A percentile compares a stretch with the other conserved stretches of the same genome.
Conservation (phyloP, 2,888 invertebrate species). For the Agonopterix subpropinquella region DNA sequence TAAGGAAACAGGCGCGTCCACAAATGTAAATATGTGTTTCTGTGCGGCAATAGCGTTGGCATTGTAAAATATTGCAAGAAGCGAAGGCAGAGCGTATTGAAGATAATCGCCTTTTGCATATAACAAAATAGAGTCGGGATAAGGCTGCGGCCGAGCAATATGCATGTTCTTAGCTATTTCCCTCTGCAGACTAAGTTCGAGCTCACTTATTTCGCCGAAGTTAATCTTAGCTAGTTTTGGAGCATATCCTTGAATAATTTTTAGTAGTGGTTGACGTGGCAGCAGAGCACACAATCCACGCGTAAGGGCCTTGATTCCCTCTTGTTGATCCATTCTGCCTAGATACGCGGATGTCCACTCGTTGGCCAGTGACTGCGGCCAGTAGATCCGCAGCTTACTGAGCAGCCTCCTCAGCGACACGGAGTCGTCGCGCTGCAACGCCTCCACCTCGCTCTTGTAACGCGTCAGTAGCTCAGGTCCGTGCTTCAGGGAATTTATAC, state of each 20-base stretch:
- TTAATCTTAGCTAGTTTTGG: conserved; percentile 39
- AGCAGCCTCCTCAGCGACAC: conserved; percentile 27
- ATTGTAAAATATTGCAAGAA: conserved; percentile 39
- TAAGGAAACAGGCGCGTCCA: conserved; percentile 36
- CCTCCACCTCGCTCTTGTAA: conserved; percentile 24
- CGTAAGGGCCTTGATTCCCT: conserved; percentile 30
- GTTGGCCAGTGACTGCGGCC: conserved; percentile 34
- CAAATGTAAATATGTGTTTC: conserved; percentile 26
- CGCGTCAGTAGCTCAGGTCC: conserved; percentile 34
- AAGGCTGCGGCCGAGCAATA: conserved; percentile 39
- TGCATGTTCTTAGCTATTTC: conserved; percentile 44
- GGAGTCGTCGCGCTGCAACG: conserved; percentile 27
- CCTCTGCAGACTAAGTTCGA: conserved; percentile 32
- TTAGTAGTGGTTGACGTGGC: conserved; percentile 24
- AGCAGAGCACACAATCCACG: conserved; percentile 36
- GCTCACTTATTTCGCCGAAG: conserved; percentile 35
- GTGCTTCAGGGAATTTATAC: conserved; percentile 51
- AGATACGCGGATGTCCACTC: conserved; percentile 29
- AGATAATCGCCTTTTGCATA: conserved; percentile 57
- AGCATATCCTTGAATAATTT: conserved; percentile 32
- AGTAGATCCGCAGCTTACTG: conserved; percentile 45
- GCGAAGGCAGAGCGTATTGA: conserved; percentile 43
- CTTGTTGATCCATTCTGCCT: conserved; percentile 21
- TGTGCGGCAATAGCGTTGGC: conserved; percentile 25
- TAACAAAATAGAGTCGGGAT: conserved; percentile 31